A percentile compares a stretch with the other conserved stretches of the same genome.
Evolutionary conservation across 2,797 vertebrate species (phyloP).

Genomic region (Sus cebifrons): DNA sequence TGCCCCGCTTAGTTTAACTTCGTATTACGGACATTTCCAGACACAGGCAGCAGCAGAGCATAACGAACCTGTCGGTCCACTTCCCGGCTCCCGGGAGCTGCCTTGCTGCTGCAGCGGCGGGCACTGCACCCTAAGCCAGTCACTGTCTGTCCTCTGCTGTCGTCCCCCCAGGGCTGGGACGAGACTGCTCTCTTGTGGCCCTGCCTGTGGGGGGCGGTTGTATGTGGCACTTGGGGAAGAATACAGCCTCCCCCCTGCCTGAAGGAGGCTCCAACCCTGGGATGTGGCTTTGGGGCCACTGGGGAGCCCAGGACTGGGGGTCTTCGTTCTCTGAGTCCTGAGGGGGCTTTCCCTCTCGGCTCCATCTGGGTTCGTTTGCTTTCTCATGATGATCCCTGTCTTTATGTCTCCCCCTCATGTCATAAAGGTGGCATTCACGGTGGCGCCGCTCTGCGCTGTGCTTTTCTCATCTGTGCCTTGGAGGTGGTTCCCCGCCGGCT

Average conservation of each 20-base stretch:
- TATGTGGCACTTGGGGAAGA: not conserved
- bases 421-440: not conserved
- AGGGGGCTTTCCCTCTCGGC: not conserved
- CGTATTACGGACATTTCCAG: not conserved
- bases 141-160: not conserved
- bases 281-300: not conserved
- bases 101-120: not conserved
- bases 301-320: accelerated
- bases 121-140: not conserved
- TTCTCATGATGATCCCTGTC: not conserved
- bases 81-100: not conserved
- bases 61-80: not conserved
- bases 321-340: accelerated
- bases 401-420: not conserved
- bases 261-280: not conserved
- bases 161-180: not conserved
- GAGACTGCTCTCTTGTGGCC: not conserved
- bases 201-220: not conserved
- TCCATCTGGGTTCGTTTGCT: not conserved
- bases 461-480: not conserved
- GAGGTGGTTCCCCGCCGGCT: not conserved
- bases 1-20: not conserved
- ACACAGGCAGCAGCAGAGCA: not conserved
- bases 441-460: not conserved
- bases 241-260: not conserved